These are phyloP conservation scores for Salmo trutta DNA, from an alignment of 2,797 vertebrate genomes.

Conservation along the genomic window DNA sequence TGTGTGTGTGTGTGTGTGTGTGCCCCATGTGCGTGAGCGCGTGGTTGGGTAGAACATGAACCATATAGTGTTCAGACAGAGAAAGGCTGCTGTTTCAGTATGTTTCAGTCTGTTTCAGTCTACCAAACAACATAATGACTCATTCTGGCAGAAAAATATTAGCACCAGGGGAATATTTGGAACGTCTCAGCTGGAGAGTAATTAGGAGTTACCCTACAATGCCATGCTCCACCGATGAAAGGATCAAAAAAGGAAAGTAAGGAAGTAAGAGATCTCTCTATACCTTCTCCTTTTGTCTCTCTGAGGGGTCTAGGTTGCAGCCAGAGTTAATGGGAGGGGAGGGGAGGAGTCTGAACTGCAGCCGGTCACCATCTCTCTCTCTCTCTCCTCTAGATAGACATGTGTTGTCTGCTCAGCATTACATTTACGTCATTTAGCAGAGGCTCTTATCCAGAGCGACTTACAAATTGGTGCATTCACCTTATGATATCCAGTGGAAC, in stretches of 20 bases:
- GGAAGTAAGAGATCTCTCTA: constrained; percentile 8
- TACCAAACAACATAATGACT: constrained; percentile 89
- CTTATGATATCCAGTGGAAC: too few species aligned
- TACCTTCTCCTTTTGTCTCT: background rate
- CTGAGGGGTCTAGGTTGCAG: background rate
- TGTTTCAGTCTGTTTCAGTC: constrained; percentile 81
- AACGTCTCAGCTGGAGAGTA: constrained; percentile 88
- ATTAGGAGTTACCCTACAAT: constrained; percentile 94
- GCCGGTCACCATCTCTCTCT: too few species aligned
- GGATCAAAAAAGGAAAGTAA: background rate
- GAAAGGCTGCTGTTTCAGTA: constrained; percentile 82
- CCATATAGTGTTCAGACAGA: constrained; percentile 78
- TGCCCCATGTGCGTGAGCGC: constrained; percentile 64
- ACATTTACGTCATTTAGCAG: too few species aligned
- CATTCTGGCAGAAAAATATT: constrained; percentile 95
- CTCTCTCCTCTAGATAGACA: too few species aligned
- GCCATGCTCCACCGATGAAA: constrained; percentile 71
- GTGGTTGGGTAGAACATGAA: constrained; percentile 61
- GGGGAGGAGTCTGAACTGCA: background rate
- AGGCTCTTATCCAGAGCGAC: too few species aligned
- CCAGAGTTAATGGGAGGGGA: background rate
- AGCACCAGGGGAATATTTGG: constrained; percentile 92
- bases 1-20: constrained; percentile 45
- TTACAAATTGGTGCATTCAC: too few species aligned
- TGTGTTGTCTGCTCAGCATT: too few species aligned